A percentile compares a stretch with the other conserved stretches of the same genome.
Evolutionary conservation across 2,113 vertebrate genomes (phyloP).

Genomic region (Cyprinodon brontotheroides): DNA sequence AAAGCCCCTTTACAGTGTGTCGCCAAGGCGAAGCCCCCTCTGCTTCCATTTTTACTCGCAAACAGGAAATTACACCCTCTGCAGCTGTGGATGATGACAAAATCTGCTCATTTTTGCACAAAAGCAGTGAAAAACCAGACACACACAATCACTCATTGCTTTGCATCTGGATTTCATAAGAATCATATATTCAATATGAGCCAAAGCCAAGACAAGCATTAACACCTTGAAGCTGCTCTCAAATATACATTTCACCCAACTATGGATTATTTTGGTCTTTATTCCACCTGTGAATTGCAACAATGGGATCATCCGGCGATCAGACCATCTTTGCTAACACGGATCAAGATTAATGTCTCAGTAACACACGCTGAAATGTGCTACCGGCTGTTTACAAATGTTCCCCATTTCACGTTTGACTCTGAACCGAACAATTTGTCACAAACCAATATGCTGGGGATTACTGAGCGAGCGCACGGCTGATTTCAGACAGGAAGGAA

Average conservation of each 20-base stretch:
- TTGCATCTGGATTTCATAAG: not conserved
- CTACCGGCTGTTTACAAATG: conserved; percentile 40
- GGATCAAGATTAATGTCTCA: conserved; percentile 43
- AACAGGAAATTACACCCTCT: conserved; percentile 13
- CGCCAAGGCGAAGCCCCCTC: conserved; percentile 29
- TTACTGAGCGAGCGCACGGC: conserved; percentile 28
- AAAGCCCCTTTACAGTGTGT: conserved; percentile 43
- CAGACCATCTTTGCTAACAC: conserved; percentile 3
- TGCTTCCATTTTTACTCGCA: conserved; percentile 21
- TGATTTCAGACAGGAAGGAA: conserved; percentile 18
- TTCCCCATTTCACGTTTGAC: conserved; percentile 22
- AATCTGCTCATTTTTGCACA: not conserved
- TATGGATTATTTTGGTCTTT: not conserved
- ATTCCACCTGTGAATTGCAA: not conserved
- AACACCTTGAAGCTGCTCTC: not conserved
- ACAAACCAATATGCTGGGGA: conserved; percentile 50
- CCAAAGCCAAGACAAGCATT: not conserved
- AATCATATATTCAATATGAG: not conserved
- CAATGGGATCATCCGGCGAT: not conserved
- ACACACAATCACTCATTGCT: not conserved
- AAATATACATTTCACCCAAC: conserved; percentile 13
- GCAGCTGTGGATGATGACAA: conserved; percentile 10
- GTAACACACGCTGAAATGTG: conserved; percentile 33
- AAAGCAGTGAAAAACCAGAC: conserved; percentile 1
- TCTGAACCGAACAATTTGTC: conserved; percentile 48